Percentiles rank a stretch among this genome's conserved stretches.
Conservation (phyloP, 1,140 invertebrate species). For the Nasonia longicornis region DNA sequence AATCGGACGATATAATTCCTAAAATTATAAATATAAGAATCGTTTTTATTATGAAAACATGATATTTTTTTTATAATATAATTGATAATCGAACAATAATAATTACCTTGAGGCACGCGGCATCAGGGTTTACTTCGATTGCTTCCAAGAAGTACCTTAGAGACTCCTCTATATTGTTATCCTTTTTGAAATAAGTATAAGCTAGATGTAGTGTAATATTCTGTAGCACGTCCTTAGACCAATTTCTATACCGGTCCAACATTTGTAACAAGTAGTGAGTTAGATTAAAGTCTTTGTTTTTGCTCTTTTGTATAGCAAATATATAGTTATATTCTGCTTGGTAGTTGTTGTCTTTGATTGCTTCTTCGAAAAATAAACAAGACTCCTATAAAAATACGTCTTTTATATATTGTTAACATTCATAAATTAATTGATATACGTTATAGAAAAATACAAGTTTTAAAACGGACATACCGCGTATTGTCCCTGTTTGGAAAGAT, state of each 20-base stretch:
- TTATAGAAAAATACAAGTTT: not conserved
- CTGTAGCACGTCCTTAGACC: not conserved
- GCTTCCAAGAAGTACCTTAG: constrained; percentile 10
- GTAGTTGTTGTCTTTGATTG: not conserved
- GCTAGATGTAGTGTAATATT: not conserved
- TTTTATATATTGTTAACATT: no score
- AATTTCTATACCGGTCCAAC: not conserved
- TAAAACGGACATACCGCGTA: not conserved
- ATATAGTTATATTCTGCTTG: not conserved
- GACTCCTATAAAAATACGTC: not conserved
- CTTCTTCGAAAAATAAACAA: not conserved
- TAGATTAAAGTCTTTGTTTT: not conserved
- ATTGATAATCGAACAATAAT: not conserved
- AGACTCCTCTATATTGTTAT: not conserved
- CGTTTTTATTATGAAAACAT: no score
- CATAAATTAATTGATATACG: no score
- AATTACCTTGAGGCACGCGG: not conserved
- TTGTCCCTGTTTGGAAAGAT: not conserved
- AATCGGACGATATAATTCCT: not conserved
- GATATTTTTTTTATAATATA: no score
- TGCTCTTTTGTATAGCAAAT: not conserved
- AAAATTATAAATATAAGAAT: no score
- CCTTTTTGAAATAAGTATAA: not conserved
- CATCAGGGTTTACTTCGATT: constrained; percentile 6
- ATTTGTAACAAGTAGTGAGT: not conserved